These are phyloP conservation scores for Centruroides vittatus DNA, from an alignment of 1,140 invertebrate species.

Conservation along the genomic window DNA sequence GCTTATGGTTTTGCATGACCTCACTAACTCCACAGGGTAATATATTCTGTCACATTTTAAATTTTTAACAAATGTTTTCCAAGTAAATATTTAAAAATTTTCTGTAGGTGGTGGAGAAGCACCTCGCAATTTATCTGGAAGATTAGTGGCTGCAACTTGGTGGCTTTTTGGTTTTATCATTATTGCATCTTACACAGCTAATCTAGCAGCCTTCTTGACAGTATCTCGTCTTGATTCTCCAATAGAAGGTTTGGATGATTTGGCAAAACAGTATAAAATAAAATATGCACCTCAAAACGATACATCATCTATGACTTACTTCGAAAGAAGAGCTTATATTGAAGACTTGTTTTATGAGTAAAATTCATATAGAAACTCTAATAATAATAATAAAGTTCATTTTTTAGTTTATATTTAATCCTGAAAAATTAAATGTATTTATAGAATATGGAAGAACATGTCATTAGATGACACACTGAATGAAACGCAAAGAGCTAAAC, in stretches of 20 bases:
- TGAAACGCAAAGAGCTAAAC: slow-evolving; percentile 73
- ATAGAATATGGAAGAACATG: slow-evolving; percentile 95
- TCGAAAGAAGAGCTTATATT: slow-evolving; percentile 89
- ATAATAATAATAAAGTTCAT: background rate
- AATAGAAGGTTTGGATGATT: slow-evolving; percentile 80
- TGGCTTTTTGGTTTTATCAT: slow-evolving; percentile 97
- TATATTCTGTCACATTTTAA: background rate
- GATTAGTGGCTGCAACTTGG: slow-evolving; percentile 88
- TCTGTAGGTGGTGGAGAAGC: slow-evolving; percentile 72
- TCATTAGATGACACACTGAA: slow-evolving; percentile 81
- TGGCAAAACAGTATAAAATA: slow-evolving; percentile 89
- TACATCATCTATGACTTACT: slow-evolving; percentile 79
- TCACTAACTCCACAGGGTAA: slow-evolving; percentile 77
- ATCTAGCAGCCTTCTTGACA: slow-evolving; percentile 85
- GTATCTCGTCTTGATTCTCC: slow-evolving; percentile 83
- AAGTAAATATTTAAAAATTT: slow-evolving; percentile 28
- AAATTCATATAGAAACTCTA: slow-evolving; percentile 22
- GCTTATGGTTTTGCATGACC: slow-evolving; percentile 98
- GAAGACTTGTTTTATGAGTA: slow-evolving; percentile 90
- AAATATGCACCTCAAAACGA: slow-evolving; percentile 75
- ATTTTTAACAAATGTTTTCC: background rate
- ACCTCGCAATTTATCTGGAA: slow-evolving; percentile 82
- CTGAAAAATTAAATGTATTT: background rate
- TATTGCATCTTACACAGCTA: slow-evolving; percentile 96
- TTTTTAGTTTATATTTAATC: background rate